Conservation (phyloP, 2,113 vertebrate species). For the Euleptes europaea region DNA sequence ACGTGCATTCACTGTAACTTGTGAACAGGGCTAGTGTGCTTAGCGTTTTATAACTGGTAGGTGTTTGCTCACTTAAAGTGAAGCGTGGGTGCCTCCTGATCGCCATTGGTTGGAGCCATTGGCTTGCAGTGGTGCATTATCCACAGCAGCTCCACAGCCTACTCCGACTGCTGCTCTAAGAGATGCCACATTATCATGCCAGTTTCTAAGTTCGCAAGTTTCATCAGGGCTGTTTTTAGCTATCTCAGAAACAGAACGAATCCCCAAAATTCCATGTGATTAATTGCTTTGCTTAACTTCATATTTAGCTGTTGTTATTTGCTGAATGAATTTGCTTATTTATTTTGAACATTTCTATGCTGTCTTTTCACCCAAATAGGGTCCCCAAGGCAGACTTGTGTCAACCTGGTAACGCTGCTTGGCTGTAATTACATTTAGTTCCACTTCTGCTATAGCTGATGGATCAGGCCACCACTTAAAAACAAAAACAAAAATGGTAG, state of each 20-base stretch:
- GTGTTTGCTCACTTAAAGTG: too few species aligned
- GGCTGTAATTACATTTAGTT: neutral
- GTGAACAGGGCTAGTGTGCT: too few species aligned
- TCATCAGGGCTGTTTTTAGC: neutral
- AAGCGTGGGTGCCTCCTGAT: too few species aligned
- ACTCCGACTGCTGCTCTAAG: too few species aligned
- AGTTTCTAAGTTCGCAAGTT: neutral
- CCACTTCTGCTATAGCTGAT: neutral
- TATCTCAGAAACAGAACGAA: neutral
- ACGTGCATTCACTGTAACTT: too few species aligned
- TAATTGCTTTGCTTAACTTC: neutral
- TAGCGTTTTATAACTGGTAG: too few species aligned
- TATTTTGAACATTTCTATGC: too few species aligned
- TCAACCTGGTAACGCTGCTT: neutral
- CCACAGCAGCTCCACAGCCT: too few species aligned
- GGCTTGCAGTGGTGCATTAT: neutral
- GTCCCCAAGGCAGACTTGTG: neutral
- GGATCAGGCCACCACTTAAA: neutral
- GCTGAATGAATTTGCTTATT: neutral
- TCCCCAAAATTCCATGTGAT: too few species aligned
- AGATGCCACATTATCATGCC: neutral
- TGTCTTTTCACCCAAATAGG: too few species aligned
- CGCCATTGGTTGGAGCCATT: neutral
- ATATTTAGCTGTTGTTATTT: neutral
- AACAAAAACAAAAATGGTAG: neutral